Base-by-base conservation (phyloP, 2,888 invertebrate genomes). In the Stratiomys singularior region DNA sequence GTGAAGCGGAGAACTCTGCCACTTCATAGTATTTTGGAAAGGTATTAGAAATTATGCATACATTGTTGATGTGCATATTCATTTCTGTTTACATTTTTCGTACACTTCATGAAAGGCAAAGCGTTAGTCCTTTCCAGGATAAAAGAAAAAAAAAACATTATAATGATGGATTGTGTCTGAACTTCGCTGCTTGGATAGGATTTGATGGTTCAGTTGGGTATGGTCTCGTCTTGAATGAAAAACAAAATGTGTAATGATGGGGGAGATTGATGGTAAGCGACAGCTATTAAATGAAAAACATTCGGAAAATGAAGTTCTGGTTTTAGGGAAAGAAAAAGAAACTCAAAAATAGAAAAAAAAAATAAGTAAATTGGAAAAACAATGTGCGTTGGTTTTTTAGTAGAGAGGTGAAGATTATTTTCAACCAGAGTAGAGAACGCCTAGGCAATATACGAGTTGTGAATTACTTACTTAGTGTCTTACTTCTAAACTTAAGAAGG, bases 111-210 rank as follows among this genome's bases (percentile, higher is more conserved):
- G 1, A 30, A 13, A 27, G 23, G 21, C 21, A 0, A 71, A 28
- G 52, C 28, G 13, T 56, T 58, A 30, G 72, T 58, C 72, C 18
- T 56, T 72, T 72, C n/a, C 18, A 47, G 30, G 72, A 72, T 72
- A 52, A 71, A 28, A 56, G 56, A n/a, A 72, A 28, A 56, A 30
- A n/a, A 72, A 72, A 56, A 30, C 58, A 58, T 30, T 56, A n/a
- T 27, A 72, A 72, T 72, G 72, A 72, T 72, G 28, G 23, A 72
- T 56, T 56, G 56, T 30, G 72, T 72, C 72, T 72, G 72, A 37
- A n/a, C n/a, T 18, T 67, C n/a, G 30, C 37, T 37, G 9, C 9
- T 37, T 9, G 37, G 9, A 5, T 5, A 9, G 5, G 9, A 5
- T 37, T 37, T 37, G 37, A 5, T 37, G 37, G 37, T 37, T 3